Base-by-base conservation (phyloP, 2,113 vertebrate genomes). In the Sciurus niger region DNA sequence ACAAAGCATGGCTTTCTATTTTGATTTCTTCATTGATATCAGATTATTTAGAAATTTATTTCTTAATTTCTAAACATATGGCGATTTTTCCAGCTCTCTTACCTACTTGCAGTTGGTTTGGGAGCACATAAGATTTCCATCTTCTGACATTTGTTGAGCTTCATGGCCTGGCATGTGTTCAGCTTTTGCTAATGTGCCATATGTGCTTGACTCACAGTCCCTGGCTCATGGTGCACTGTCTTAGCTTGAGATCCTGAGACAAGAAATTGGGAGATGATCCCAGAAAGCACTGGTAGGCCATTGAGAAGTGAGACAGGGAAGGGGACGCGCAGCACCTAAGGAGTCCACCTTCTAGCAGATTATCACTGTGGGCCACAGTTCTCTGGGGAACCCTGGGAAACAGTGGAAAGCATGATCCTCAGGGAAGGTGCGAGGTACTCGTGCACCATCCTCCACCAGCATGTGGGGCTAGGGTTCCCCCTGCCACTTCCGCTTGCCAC, bases 11-110 rank as follows among this genome's bases (percentile, higher is more conserved):
- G 30, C 73, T 67, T 92, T 78, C 53, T 89, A 20, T 89, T 95
- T 87, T 90, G 40, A 60, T 88, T 90, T 95, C 68, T 55, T 48
- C 43, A 65, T 79, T 78, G 73, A 83, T 60, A 28, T 32, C 68
- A 84, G 34, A 67, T 95, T 65, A 72, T 82, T 94, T 89, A 77
- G 51, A 93, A 46, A n/a, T 73, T 25, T 73, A 63, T 88, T 92
- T 94, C 53, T 65, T 86, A 79, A 93, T 86, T 96, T 76, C 43
- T 87, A 83, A 96, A 65, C 79, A 87, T 51, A 65, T 18, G 84
- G 84, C n/a, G 37, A 63, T 79, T 92, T 96, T 96, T 93, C 78
- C 58, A 20, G 18, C 70, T 95, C 89, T 85, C 87, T 86, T 65
- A 68, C 60, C 40, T 89, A 87, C 80, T 83, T 93, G 84, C 84